Evolutionary conservation across 2,797 vertebrate species (phyloP).

Genomic region (Antennarius maculatus): DNA sequence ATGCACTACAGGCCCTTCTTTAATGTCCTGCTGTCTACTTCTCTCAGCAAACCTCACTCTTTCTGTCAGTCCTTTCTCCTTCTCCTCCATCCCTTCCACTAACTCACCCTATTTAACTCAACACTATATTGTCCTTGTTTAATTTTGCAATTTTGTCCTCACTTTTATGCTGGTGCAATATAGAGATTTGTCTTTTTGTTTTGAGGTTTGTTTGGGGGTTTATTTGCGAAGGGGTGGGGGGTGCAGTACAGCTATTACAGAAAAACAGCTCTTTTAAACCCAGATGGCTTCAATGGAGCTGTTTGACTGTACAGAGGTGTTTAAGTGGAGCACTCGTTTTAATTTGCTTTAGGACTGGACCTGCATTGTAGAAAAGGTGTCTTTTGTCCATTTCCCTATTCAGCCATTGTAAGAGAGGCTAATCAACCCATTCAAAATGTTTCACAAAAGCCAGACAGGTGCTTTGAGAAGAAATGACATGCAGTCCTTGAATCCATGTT

Average conservation of each 20-base stretch:
- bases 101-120: conserved; percentile 4
- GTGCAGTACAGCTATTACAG: conserved; percentile 20
- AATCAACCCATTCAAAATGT: conserved; percentile 68
- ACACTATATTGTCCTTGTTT: conserved; percentile 14
- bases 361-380: conserved; percentile 49
- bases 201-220: background rate
- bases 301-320: conserved; percentile 44
- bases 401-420: conserved; percentile 54
- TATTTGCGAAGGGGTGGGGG: conserved; percentile 28
- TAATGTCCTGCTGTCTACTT: conserved; percentile 48
- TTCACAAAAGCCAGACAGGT: conserved; percentile 59
- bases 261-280: background rate
- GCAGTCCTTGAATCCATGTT: conserved; percentile 47
- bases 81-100: conserved; percentile 10
- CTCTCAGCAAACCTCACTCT: conserved; percentile 18
- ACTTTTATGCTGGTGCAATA: background rate
- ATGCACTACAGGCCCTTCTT: conserved; percentile 55
- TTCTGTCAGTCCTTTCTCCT: conserved; percentile 4
- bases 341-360: conserved; percentile 48
- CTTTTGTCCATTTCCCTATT: conserved; percentile 57
- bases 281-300: conserved; percentile 50
- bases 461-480: conserved; percentile 43
- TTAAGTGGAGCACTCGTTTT: conserved; percentile 53
- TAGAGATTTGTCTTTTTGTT: conserved; percentile 7
- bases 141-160: background rate